phyloP scores from a whole-genome alignment of 2,113 vertebrate species.

The Seriola rivoliana region DNA sequence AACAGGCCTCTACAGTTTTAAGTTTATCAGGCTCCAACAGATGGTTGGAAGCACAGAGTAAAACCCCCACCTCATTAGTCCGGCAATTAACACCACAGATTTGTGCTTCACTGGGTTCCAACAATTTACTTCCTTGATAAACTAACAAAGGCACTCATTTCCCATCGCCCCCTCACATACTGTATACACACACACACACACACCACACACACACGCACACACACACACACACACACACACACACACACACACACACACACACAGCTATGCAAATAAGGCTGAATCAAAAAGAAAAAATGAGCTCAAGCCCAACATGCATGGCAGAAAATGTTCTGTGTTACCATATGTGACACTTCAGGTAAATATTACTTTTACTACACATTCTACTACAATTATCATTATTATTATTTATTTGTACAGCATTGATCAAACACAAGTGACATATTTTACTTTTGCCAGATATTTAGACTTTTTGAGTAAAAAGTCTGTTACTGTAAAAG shows the following conservation, averaged over 20 bases:
- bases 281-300: background rate
- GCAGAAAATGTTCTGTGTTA: background rate
- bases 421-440: background rate
- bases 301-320: background rate
- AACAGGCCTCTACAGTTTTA: constrained; percentile 2
- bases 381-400: background rate
- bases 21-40: constrained; percentile 25
- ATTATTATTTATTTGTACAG: background rate
- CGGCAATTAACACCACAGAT: constrained; percentile 39
- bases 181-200: background rate
- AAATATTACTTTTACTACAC: background rate
- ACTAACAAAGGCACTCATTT: constrained; percentile 59
- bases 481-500: background rate
- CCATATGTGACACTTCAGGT: background rate
- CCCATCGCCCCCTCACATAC: constrained; percentile 4
- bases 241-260: constrained; percentile 4
- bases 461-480: background rate
- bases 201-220: background rate
- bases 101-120: constrained; percentile 61
- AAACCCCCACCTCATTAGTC: constrained; percentile 68
- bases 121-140: constrained; percentile 50
- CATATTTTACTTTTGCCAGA: background rate
- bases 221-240: background rate
- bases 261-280: constrained; percentile 41
- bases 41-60: constrained; percentile 19